Evolutionary conservation across 1,140 invertebrate genomes (phyloP).

Genomic region (Calliopsis andreniformis): DNA sequence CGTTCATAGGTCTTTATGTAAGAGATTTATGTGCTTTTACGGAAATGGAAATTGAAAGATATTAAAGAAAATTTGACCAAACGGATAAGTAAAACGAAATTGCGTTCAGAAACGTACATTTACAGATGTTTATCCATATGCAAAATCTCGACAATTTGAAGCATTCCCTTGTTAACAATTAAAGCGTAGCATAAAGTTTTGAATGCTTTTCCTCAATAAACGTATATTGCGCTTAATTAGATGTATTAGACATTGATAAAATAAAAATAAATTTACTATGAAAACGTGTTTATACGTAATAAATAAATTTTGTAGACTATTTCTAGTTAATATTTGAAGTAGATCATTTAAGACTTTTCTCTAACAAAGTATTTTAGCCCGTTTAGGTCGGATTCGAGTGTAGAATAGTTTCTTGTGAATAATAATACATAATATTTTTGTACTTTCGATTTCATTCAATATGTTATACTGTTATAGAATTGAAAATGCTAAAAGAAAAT

Average conservation of each 20-base stretch:
- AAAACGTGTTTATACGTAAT: constrained; percentile 4
- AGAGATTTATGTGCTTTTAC: constrained; percentile 13
- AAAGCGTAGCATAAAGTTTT: not conserved
- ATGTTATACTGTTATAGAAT: not conserved
- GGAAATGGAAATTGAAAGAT: not conserved
- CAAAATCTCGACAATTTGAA: not conserved
- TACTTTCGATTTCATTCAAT: not conserved
- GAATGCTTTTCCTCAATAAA: constrained; percentile 6
- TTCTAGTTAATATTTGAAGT: not conserved
- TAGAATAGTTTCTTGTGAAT: too few species aligned
- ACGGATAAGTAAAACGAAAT: not conserved
- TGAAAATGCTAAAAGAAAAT: not conserved
- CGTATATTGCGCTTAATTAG: constrained; percentile 6
- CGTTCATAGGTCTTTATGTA: constrained; percentile 10
- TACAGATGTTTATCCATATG: not conserved
- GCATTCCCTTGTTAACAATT: constrained; percentile 8
- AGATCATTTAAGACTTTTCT: not conserved
- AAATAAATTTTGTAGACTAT: constrained; percentile 31
- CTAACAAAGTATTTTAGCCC: not conserved
- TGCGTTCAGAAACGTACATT: not conserved
- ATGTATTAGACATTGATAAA: constrained; percentile 2
- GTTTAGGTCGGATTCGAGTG: not conserved
- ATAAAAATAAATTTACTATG: constrained; percentile 14
- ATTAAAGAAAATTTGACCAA: not conserved
- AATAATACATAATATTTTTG: too few species aligned